Conservation (phyloP, 2,888 invertebrate genomes). For the Sarcophaga caerulescens region DNA sequence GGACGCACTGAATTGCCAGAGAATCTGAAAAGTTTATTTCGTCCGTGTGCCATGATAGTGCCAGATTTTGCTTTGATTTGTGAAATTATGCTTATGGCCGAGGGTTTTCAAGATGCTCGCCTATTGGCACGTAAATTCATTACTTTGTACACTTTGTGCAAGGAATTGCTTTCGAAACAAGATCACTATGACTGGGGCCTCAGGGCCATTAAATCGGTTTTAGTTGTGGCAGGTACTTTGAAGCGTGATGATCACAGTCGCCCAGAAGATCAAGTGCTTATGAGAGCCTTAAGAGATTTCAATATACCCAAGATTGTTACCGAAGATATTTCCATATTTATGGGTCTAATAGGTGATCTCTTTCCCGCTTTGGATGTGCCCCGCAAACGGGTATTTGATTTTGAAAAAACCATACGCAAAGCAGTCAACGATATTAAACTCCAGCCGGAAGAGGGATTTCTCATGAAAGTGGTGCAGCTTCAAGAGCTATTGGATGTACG, state of each 20-base stretch:
- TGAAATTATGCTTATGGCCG: conserved; percentile 98
- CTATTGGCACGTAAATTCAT: conserved; percentile 96
- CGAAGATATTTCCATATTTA: conserved; percentile 95
- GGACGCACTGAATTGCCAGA: conserved; percentile 94
- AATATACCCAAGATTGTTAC: conserved; percentile 97
- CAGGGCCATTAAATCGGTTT: conserved; percentile 96
- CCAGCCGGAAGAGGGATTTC: conserved; percentile 95
- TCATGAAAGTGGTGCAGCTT: conserved; percentile 93
- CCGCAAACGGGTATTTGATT: conserved; percentile 91
- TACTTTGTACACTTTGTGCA: conserved; percentile 94
- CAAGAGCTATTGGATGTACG: conserved; percentile 96
- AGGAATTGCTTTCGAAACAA: conserved; percentile 95
- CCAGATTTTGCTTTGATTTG: conserved; percentile 98
- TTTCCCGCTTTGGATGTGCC: conserved; percentile 97
- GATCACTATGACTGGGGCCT: conserved; percentile 99
- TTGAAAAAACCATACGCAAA: conserved; percentile 90
- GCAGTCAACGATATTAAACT: conserved; percentile 92
- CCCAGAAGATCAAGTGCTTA: conserved; percentile 93
- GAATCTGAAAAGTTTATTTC: conserved; percentile 84
- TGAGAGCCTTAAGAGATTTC: conserved; percentile 96
- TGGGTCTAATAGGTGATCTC: conserved; percentile 96
- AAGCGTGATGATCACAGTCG: conserved; percentile 90
- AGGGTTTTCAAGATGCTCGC: conserved; percentile 96
- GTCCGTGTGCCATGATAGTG: conserved; percentile 99
- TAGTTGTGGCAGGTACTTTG: conserved; percentile 96